Evolutionary conservation across 1,140 invertebrate genomes (phyloP).

Genomic region (Orius laevigatus): DNA sequence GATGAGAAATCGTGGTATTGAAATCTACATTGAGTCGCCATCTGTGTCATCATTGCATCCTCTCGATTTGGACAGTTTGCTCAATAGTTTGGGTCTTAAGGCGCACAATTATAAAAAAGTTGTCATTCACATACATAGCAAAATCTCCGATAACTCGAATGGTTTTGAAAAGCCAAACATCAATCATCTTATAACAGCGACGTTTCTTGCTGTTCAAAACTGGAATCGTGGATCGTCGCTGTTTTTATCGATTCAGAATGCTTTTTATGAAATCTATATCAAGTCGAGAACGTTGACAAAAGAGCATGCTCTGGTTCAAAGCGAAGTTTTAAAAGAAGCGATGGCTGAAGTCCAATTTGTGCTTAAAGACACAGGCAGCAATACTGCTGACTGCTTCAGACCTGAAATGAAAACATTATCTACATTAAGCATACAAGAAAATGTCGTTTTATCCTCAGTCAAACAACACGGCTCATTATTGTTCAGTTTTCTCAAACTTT

Average conservation of each 20-base stretch:
- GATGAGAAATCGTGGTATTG: conserved; percentile 93
- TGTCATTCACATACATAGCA: conserved; percentile 32
- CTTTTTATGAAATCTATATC: conserved; percentile 51
- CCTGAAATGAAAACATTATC: conserved; percentile 20
- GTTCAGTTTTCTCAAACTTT: neutral
- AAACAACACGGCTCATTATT: conserved; percentile 25
- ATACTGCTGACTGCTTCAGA: conserved; percentile 9
- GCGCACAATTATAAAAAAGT: conserved; percentile 27
- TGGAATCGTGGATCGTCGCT: conserved; percentile 37
- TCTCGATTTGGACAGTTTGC: conserved; percentile 37
- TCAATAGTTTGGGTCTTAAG: conserved; percentile 33
- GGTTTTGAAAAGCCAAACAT: conserved; percentile 34
- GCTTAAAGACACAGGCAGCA: neutral
- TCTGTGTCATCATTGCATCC: conserved; percentile 24
- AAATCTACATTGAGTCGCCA: conserved; percentile 56
- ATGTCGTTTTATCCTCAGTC: conserved; percentile 24
- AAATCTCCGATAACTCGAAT: neutral
- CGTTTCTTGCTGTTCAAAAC: conserved; percentile 44
- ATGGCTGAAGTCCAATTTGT: conserved; percentile 4
- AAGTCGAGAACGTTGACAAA: conserved; percentile 34
- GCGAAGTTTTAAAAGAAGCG: conserved; percentile 23
- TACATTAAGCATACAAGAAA: conserved; percentile 23
- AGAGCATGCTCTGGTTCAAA: conserved; percentile 21
- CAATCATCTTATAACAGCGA: conserved; percentile 43
- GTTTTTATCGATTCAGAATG: conserved; percentile 33